These are phyloP conservation scores for Pemphigus obesinymphae DNA, from an alignment of 1,140 invertebrate species.

Conservation along the genomic window DNA sequence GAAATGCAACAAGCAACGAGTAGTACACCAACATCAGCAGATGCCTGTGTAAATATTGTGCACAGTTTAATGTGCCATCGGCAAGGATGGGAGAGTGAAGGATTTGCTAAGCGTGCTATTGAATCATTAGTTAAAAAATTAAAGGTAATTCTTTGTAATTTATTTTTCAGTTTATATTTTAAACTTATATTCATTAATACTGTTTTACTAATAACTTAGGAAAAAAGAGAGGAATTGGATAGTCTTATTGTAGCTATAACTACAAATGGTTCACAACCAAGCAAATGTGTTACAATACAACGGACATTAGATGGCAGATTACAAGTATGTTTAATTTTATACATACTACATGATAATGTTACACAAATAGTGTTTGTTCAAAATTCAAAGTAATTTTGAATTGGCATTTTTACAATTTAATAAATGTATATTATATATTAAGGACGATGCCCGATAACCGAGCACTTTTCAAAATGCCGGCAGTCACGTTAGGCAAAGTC, in stretches of 20 bases:
- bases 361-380: too few relatives aligned
- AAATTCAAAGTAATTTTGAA: too few relatives aligned
- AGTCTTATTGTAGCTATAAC: constrained; percentile 95
- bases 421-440: too few relatives aligned
- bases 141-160: constrained; percentile 67
- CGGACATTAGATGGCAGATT: constrained; percentile 95
- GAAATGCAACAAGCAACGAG: constrained; percentile 40
- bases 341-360: too few relatives aligned
- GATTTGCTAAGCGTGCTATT: constrained; percentile 93
- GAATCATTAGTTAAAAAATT: constrained; percentile 96
- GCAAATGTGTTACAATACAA: constrained; percentile 98
- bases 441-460: too few relatives aligned
- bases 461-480: too few relatives aligned
- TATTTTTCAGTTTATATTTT: background rate
- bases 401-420: too few relatives aligned
- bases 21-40: constrained; percentile 75
- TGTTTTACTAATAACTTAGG: constrained; percentile 59
- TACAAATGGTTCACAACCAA: constrained; percentile 92
- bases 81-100: constrained; percentile 92
- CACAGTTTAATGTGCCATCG: constrained; percentile 96
- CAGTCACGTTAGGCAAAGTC: too few relatives aligned
- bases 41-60: constrained; percentile 95
- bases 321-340: constrained; percentile 64
- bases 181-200: background rate
- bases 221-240: constrained; percentile 95